These are phyloP conservation scores for Ardeotis arabs DNA, from an alignment of 2,113 vertebrate genomes.

Conservation along the genomic window DNA sequence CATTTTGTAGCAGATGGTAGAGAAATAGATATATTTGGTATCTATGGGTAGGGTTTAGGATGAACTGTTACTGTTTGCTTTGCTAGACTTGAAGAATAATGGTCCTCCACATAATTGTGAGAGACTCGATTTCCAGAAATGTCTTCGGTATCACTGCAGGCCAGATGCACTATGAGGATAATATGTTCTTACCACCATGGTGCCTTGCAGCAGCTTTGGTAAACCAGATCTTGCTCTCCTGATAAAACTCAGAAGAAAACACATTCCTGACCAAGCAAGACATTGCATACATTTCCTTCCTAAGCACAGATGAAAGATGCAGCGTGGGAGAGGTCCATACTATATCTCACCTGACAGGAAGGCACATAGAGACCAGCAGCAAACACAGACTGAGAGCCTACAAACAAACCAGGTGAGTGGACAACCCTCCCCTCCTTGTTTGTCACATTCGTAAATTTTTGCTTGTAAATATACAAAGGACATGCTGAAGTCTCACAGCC, in stretches of 20 bases:
- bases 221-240: background rate
- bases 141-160: background rate
- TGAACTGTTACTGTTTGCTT: background rate
- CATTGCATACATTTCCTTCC: background rate
- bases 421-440: background rate
- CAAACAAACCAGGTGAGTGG: background rate
- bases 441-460: background rate
- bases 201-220: background rate
- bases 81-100: background rate
- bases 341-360: background rate
- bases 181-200: background rate
- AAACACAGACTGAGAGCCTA: background rate
- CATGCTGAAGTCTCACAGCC: background rate
- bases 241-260: background rate
- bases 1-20: background rate
- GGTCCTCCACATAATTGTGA: background rate
- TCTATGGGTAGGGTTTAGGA: background rate
- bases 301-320: background rate
- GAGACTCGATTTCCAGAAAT: background rate
- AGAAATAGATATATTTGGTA: background rate
- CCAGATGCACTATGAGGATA: background rate
- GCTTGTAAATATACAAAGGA: background rate
- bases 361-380: background rate
- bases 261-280: background rate
- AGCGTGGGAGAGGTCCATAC: background rate